A percentile compares a stretch with the other conserved stretches of the same genome.
Conservation (phyloP, 2,113 vertebrate genomes). For the Microcebus griseorufus region DNA sequence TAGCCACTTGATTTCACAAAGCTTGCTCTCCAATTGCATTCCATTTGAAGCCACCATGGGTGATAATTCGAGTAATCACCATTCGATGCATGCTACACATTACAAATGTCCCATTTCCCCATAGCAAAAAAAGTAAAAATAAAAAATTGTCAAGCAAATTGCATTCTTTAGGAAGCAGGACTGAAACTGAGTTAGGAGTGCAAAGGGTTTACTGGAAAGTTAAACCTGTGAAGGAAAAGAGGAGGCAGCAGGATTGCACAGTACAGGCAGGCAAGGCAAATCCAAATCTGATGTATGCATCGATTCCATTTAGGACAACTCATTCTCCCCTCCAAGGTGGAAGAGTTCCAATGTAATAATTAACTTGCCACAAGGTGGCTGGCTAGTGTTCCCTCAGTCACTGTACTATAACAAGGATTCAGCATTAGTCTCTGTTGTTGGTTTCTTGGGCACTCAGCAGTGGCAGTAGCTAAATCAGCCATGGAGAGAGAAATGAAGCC, state of each 20-base stretch:
- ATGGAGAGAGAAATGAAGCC: slow-evolving; percentile 6
- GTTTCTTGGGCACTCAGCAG: not conserved
- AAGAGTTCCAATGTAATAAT: not conserved
- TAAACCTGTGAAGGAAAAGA: slow-evolving; percentile 30
- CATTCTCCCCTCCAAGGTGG: not conserved
- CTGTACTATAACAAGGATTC: not conserved
- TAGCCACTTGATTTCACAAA: slow-evolving; percentile 63
- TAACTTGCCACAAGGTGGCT: not conserved
- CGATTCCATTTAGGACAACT: not conserved
- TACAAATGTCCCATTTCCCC: slow-evolving; percentile 32
- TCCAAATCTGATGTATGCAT: not conserved
- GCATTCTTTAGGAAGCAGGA: slow-evolving; percentile 24
- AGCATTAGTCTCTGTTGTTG: not conserved
- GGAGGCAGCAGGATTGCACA: not conserved
- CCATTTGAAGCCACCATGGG: slow-evolving; percentile 45
- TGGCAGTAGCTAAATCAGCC: not conserved
- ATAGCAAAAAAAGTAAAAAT: slow-evolving; percentile 9
- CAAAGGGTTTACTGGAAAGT: not conserved
- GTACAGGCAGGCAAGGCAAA: slow-evolving; percentile 9
- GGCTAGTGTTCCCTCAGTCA: not conserved
- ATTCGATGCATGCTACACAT: slow-evolving; percentile 19
- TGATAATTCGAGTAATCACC: slow-evolving; percentile 64
- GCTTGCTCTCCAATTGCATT: slow-evolving; percentile 60
- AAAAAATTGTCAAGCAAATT: not conserved
- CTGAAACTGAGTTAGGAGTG: not conserved